A percentile compares a stretch with the other conserved stretches of the same genome.
These are phyloP conservation scores for Anseranas semipalmata DNA, from an alignment of 2,113 vertebrate genomes.

Conservation along the genomic window DNA sequence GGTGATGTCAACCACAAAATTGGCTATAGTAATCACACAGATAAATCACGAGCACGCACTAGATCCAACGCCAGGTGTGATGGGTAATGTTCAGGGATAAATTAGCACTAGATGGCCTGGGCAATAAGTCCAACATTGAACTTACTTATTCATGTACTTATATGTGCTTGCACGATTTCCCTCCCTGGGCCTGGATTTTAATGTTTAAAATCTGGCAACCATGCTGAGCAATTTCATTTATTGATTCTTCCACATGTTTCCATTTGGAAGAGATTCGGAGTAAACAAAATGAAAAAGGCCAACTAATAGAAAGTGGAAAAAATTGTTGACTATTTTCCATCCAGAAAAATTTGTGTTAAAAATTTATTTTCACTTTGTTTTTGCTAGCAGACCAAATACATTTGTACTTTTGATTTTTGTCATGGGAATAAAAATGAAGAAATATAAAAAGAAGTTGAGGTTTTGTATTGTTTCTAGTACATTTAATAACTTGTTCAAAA, in stretches of 20 bases:
- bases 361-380: neutral
- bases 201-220: slow-evolving; percentile 27
- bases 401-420: neutral
- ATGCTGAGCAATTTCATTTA: neutral
- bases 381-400: neutral
- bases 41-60: neutral
- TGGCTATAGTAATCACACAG: neutral
- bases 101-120: neutral
- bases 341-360: neutral
- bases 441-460: neutral
- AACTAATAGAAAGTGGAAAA: neutral
- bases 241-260: neutral
- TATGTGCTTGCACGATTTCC: neutral
- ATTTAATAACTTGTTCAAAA: neutral
- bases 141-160: neutral
- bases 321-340: neutral
- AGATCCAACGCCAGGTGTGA: neutral
- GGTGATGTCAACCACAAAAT: neutral
- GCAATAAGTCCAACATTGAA: neutral
- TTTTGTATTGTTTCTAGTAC: neutral
- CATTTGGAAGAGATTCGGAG: neutral
- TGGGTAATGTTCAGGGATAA: neutral
- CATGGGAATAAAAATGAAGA: neutral
- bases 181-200: neutral
- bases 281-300: neutral